Conservation (phyloP, 2,888 invertebrate species). For the Rhabditophanes sp. region DNA sequence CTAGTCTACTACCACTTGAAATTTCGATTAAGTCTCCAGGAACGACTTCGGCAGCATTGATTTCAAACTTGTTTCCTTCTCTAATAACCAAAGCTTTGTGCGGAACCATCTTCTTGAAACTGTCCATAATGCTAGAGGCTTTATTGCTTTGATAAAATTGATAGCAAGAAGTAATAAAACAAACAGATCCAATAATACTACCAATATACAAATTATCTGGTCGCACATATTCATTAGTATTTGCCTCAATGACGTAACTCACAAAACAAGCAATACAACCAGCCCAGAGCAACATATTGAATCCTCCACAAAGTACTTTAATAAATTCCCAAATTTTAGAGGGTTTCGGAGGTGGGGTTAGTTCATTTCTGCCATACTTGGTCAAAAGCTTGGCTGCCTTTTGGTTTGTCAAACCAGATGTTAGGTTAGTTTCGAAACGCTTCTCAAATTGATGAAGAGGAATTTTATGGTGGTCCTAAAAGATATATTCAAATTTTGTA, state of each 20-base stretch:
- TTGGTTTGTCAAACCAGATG: constrained; percentile 78
- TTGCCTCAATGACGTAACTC: constrained; percentile 15
- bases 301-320: constrained; percentile 90
- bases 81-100: constrained; percentile 58
- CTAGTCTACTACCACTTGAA: constrained; percentile 92
- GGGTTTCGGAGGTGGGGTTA: constrained; percentile 84
- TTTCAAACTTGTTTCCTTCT: constrained; percentile 47
- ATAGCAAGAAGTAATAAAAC: constrained; percentile 56
- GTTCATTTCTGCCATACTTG: constrained; percentile 60
- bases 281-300: constrained; percentile 68
- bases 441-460: constrained; percentile 86
- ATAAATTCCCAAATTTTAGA: constrained; percentile 98
- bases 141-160: constrained; percentile 59
- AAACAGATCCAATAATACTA: constrained; percentile 53
- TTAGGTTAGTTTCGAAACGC: constrained; percentile 86
- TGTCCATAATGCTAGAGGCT: constrained; percentile 58
- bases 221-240: constrained; percentile 38
- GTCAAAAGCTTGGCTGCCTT: constrained; percentile 84
- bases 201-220: constrained; percentile 51
- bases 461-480: constrained; percentile 92
- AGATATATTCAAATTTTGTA: too few relatives aligned
- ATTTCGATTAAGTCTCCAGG: constrained; percentile 93
- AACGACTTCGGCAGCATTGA: constrained; percentile 56
- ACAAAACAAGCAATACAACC: constrained; percentile 18
- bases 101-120: constrained; percentile 54